Percentiles rank a stretch among this genome's conserved stretches.
Evolutionary conservation across 30 jellyfish, hydroid and myxozoan genomes (phyloP).

Genomic region (Aurelia coerulea): DNA sequence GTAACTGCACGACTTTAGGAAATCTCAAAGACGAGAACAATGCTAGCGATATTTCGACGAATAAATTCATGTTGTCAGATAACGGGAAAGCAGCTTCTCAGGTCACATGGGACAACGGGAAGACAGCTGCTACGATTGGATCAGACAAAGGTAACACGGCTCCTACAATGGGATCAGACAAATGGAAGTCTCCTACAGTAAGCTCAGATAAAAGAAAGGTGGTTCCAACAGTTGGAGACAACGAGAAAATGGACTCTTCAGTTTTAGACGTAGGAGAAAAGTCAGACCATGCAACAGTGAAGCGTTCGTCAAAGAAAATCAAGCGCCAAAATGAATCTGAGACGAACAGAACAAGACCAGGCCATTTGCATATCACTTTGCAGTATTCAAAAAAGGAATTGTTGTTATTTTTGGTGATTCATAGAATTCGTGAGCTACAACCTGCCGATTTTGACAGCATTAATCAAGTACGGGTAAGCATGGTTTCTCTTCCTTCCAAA

Average conservation of each 20-base stretch:
- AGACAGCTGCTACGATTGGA: not conserved
- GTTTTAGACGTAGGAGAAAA: not conserved
- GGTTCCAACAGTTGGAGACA: too few relatives aligned
- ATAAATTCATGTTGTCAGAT: conserved; percentile 27
- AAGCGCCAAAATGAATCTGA: too few relatives aligned
- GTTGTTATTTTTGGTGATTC: conserved; percentile 63
- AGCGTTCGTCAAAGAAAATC: too few relatives aligned
- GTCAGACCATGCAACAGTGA: conserved; percentile 44
- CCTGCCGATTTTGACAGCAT: conserved; percentile 42
- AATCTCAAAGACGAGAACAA: not conserved
- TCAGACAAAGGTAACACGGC: not conserved
- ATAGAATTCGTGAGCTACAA: conserved; percentile 39
- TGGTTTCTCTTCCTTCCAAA: conserved; percentile 78
- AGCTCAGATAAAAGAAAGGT: not conserved
- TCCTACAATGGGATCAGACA: not conserved
- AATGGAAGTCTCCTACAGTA: not conserved
- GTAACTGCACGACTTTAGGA: conserved; percentile 6
- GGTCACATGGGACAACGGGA: conserved; percentile 32
- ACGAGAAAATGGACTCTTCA: too few relatives aligned
- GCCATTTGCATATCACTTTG: conserved; percentile 64
- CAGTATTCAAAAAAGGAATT: conserved; percentile 68
- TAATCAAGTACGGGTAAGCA: conserved; percentile 60
- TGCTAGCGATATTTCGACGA: conserved; percentile 23
- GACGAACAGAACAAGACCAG: not conserved
- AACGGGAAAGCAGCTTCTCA: conserved; percentile 41